Evolutionary conservation across 2,113 vertebrate species (phyloP), one percentile per base, ranked within the genome.

Genomic region (Rhizomys pruinosus): DNA sequence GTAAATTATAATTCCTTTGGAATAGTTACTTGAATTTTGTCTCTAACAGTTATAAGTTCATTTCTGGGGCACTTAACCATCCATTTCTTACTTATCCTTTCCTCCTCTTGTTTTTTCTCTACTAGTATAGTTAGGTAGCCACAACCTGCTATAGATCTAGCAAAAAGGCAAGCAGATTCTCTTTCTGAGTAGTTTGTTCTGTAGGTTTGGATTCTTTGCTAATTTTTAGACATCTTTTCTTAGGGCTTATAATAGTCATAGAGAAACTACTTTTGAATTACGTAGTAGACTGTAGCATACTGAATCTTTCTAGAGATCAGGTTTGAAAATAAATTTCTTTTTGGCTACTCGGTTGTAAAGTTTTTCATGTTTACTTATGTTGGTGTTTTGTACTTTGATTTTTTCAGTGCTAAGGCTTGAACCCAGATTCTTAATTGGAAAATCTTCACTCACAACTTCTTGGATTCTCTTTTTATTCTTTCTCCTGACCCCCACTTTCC

Each of bases 261-360:
- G 27, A 63, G 59, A 88, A 90, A 66, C 52, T 59, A 37, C 25
- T 88, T 89, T n/a, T 47, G 63, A 89, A 85, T 91, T 52, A 44
- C 71, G 17, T 84, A 64, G 3, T 89, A 32, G 8, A 73, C 37
- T 81, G 15, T 37, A 17, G 3, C 86, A 32, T 8, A 73, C 37
- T 81, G 11, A 32, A 17, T 78, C 34, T 47, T 55, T 37, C 80
- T 25, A 91, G 55, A 37, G 76, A 34, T 12, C 34, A 69, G 25
- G 1, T 69, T 88, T 94, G 90, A 89, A 93, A 29, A 91, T 85
- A 78, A 92, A 81, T 87, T 63, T 34, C 32, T 76, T 0, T 94
- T 84, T 85, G 59, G 39, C 85, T 96, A 80, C 9, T 94, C 34
- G 39, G 1, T 93, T 87, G 4, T 82, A 52, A 81, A 84, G 44